Evolutionary conservation across 2,797 vertebrate genomes (phyloP).

Genomic region (Decapterus maruadsi): DNA sequence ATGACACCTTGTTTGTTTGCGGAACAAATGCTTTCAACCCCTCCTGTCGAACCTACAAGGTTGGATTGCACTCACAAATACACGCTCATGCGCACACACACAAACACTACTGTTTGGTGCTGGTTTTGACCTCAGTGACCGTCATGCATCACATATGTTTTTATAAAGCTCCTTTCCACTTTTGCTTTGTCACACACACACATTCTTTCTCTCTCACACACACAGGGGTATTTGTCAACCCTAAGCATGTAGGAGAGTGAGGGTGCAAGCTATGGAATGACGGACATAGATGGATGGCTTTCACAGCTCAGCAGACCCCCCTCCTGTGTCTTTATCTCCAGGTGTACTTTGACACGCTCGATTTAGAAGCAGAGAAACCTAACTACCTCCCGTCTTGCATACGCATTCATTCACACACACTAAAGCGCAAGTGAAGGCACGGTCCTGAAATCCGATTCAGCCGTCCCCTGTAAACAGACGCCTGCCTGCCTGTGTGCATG

Average conservation of each 20-base stretch:
- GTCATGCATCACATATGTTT: not conserved
- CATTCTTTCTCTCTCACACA: constrained; percentile 16
- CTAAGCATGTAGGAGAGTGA: constrained; percentile 25
- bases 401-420: constrained; percentile 6
- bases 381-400: constrained; percentile 39
- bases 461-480: constrained; percentile 48
- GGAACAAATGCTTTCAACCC: constrained; percentile 99
- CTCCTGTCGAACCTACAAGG: constrained; percentile 96
- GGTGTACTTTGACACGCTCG: constrained; percentile 72
- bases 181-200: not conserved
- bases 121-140: constrained; percentile 13
- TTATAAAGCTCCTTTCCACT: constrained; percentile 1
- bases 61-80: constrained; percentile 54
- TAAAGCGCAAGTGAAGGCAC: constrained; percentile 27
- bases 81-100: not conserved
- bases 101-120: not conserved
- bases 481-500: constrained; percentile 26
- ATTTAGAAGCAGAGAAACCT: constrained; percentile 69
- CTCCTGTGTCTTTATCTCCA: constrained; percentile 66
- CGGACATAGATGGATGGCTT: constrained; percentile 72
- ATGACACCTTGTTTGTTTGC: constrained; percentile 96
- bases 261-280: constrained; percentile 23
- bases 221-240: constrained; percentile 23
- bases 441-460: constrained; percentile 60
- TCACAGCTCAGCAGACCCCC: constrained; percentile 67